phyloP scores from a whole-genome alignment of 2,113 vertebrate species.

The Hiodon tergisus region DNA sequence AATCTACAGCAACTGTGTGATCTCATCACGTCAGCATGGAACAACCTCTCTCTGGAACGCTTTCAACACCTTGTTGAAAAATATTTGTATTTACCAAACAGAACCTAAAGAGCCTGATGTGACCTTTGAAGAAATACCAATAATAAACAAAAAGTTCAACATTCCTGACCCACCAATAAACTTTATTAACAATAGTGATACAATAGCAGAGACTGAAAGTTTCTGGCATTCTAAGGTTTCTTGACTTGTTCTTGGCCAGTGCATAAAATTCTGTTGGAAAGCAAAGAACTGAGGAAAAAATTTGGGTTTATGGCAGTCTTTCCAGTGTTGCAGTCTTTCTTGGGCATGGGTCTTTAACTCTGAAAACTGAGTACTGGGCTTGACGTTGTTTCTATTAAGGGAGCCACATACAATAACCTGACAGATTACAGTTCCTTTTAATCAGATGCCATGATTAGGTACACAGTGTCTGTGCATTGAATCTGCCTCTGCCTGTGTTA shows the following conservation, averaged over 20 bases:
- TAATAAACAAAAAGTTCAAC: neutral
- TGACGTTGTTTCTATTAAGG: constrained; percentile 2
- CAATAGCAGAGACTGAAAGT: constrained; percentile 27
- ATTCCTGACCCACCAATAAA: constrained; percentile 18
- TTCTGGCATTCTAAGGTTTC: constrained; percentile 19
- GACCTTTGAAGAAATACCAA: no score
- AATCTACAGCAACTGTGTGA: no score
- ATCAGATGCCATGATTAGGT: neutral
- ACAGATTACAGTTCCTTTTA: neutral
- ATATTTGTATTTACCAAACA: no score
- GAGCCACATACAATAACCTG: neutral
- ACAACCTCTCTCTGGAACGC: no score
- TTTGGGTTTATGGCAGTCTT: constrained; percentile 17
- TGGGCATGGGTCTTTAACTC: constrained; percentile 11
- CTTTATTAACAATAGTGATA: constrained; percentile 32
- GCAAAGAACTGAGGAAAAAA: constrained; percentile 11
- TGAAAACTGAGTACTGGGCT: neutral
- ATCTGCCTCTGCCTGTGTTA: constrained; percentile 10
- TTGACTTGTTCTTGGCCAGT: constrained; percentile 16
- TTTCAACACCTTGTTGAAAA: no score
- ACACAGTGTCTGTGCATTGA: neutral
- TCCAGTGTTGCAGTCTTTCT: neutral
- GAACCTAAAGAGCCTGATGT: no score
- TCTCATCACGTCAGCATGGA: no score
- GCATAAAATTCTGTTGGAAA: constrained; percentile 11